Conservation (phyloP, 2,888 invertebrate species). For the Reticulitermes lucifugus region DNA sequence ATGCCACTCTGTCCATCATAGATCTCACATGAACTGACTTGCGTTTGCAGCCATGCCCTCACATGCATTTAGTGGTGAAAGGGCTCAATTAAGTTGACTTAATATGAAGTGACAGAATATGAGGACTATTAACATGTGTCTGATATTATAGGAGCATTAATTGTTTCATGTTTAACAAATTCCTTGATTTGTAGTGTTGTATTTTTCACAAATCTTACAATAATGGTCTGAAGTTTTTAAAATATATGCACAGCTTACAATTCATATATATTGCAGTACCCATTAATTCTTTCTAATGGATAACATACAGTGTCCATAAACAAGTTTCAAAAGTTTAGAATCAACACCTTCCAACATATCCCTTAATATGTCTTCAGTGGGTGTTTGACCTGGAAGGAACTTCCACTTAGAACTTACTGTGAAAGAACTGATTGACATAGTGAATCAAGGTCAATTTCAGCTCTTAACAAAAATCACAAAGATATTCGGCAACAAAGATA, state of each 20-base stretch:
- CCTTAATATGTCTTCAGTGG: neutral
- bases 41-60: too few relatives aligned
- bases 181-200: neutral
- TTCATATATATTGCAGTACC: conserved; percentile 5
- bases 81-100: too few relatives aligned
- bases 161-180: neutral
- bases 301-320: neutral
- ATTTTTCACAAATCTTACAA: conserved; percentile 12
- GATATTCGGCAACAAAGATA: neutral
- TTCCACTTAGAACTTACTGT: neutral
- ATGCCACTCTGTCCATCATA: too few relatives aligned
- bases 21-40: too few relatives aligned
- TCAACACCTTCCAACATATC: conserved; percentile 6
- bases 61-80: too few relatives aligned
- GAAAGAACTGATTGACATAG: neutral
- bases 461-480: neutral
- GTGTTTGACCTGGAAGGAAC: neutral
- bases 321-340: conserved; percentile 11
- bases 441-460: neutral
- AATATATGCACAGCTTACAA: conserved; percentile 13
- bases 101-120: too few relatives aligned
- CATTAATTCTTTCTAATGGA: neutral
- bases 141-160: neutral
- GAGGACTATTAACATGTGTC: too few relatives aligned
- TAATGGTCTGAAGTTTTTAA: conserved; percentile 16